These are phyloP conservation scores for Aphelenchoides fujianensis DNA, from an alignment of 1,140 invertebrate species.

Conservation along the genomic window DNA sequence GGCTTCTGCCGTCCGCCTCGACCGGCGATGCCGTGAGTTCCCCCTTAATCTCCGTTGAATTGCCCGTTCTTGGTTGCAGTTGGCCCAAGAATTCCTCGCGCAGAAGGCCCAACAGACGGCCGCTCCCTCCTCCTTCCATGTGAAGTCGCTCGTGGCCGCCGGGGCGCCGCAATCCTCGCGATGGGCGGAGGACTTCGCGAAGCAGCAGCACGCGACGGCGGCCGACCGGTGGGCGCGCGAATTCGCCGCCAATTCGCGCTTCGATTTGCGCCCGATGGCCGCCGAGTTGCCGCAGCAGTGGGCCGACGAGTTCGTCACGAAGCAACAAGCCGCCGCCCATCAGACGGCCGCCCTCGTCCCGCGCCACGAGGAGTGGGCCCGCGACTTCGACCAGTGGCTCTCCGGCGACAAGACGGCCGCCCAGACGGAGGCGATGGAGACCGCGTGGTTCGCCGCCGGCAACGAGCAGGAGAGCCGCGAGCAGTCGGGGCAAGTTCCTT, in stretches of 20 bases:
- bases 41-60: no score
- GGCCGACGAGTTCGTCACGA: constrained; percentile 17
- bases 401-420: neutral
- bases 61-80: constrained; percentile 21
- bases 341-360: neutral
- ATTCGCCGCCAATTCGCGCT: neutral
- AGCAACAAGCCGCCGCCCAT: no score
- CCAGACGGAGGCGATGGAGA: constrained; percentile 6
- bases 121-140: constrained; percentile 27
- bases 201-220: constrained; percentile 18
- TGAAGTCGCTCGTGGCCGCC: constrained; percentile 20
- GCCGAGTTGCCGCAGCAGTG: constrained; percentile 12
- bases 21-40: constrained; percentile 7
- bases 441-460: neutral
- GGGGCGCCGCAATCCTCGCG: neutral
- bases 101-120: constrained; percentile 21
- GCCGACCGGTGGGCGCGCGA: constrained; percentile 5
- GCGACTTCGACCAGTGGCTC: constrained; percentile 6
- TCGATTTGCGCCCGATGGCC: constrained; percentile 5
- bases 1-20: neutral
- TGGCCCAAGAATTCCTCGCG: constrained; percentile 32
- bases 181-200: constrained; percentile 42
- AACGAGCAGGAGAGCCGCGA: neutral
- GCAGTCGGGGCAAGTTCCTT: no score
- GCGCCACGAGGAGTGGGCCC: constrained; percentile 19